Evolutionary conservation across 2,888 invertebrate species (phyloP).

Genomic region (Carabus problematicus): DNA sequence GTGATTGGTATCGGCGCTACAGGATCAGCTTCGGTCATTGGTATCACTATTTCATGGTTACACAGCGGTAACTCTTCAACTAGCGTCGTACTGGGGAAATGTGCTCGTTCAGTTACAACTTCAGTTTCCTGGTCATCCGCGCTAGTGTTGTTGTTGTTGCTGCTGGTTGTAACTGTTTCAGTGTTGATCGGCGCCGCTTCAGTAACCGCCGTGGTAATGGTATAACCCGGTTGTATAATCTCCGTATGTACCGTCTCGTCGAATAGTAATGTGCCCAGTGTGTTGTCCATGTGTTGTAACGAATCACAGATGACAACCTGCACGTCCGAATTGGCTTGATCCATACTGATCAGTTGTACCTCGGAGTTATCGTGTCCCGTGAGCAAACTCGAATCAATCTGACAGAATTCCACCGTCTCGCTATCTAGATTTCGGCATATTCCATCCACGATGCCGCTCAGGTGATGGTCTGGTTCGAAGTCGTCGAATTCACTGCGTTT

Average conservation of each 20-base stretch:
- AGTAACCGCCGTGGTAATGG: slow-evolving; percentile 1
- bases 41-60: not conserved
- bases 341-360: slow-evolving; percentile 20
- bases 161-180: slow-evolving; percentile 8
- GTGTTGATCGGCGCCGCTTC: not conserved
- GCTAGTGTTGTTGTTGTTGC: not conserved
- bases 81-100: not conserved
- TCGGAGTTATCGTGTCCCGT: slow-evolving; percentile 15
- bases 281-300: slow-evolving; percentile 20
- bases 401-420: slow-evolving; percentile 4
- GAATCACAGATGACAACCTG: slow-evolving; percentile 21
- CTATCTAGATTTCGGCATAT: slow-evolving; percentile 26
- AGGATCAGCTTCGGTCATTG: not conserved
- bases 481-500: slow-evolving; percentile 32
- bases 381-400: slow-evolving; percentile 4
- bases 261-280: slow-evolving; percentile 9
- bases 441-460: slow-evolving; percentile 32
- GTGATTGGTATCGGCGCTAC: not conserved
- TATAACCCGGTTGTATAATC: slow-evolving; percentile 11
- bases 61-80: too few relatives aligned
- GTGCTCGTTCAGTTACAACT: not conserved
- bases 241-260: slow-evolving; percentile 20
- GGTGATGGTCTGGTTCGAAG: slow-evolving; percentile 24
- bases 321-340: slow-evolving; percentile 30
- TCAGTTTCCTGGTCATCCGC: not conserved